Percentiles rank a stretch among this genome's conserved stretches.
phyloP scores from a whole-genome alignment of 2,797 vertebrate genomes.

The Myiotriccus ornatus region DNA sequence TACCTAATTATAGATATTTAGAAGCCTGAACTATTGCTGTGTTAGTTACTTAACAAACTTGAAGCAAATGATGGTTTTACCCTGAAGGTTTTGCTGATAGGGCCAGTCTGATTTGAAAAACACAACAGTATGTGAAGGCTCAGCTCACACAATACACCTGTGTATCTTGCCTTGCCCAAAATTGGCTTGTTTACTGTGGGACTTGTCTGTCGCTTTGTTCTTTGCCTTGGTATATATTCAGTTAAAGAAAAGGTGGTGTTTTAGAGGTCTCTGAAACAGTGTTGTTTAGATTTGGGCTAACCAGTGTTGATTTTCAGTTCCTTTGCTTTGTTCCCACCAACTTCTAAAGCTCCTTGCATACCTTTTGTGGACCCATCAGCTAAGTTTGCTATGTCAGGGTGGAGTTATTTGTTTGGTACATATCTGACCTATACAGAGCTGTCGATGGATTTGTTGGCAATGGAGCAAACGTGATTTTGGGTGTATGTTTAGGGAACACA shows the following conservation, averaged over 20 bases:
- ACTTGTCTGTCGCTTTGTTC: not conserved
- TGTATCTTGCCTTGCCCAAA: not conserved
- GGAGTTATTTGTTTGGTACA: not conserved
- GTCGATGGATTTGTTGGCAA: not conserved
- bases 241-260: not conserved
- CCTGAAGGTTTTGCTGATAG: not conserved
- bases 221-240: not conserved
- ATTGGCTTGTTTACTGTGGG: not conserved
- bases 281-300: not conserved
- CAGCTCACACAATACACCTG: not conserved
- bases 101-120: not conserved
- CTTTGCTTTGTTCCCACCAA: not conserved
- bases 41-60: not conserved
- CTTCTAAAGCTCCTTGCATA: not conserved
- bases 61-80: not conserved
- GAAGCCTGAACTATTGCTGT: not conserved
- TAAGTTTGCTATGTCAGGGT: not conserved
- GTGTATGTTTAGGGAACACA: not conserved
- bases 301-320: not conserved
- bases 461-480: not conserved
- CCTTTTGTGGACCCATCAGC: not conserved
- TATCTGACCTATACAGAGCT: not conserved
- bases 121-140: not conserved
- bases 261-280: not conserved
- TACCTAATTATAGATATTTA: not conserved